Evolutionary conservation across 2,113 vertebrate genomes (phyloP), one percentile per base, ranked within the genome.

Genomic region (Aythya baeri): DNA sequence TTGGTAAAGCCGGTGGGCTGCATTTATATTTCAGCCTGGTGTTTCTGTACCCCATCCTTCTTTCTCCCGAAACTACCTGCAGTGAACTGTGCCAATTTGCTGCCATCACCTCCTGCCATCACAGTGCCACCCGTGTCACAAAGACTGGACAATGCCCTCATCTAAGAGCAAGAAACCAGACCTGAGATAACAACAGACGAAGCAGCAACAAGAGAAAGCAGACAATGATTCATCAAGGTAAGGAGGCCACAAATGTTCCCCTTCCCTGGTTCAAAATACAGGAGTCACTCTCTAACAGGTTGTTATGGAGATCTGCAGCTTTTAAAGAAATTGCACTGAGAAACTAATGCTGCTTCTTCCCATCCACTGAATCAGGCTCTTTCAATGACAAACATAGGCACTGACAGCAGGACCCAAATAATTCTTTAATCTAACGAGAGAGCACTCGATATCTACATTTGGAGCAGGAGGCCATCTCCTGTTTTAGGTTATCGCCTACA

Each of bases 341-440:
- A 94, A 91, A 22, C 3, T 66, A 63, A 61, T 34, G 6, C 43
- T 38, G 62, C 38, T 31, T 65, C 18, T 83, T 65, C 62, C 65
- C 38, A 66, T 91, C 89, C 63, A 82, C 73, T 70, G 67, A 44
- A 49, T 36, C 52, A 52, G 76, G 36, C 2, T 5, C 36, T 84
- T 88, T 87, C 59, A 71, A 3, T 44, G 84, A 52, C 41, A 93
- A 85, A 58, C 70, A 63, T 2, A 77, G 70, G 27, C 25, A 41
- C 32, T 83, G 86, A 76, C 52, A 96, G 49, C 49, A 94, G 75
- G 41, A 84, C 74, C 29, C 63, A 84, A 86, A 83, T 62, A 90
- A 73, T 73, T 71, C 57, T 66, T 91, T 74, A 79, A 68, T 75
- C 65, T 50, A 71, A 71, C 81, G 65, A n/a, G 10, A 86, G 5